These are phyloP conservation scores for Lasiurus borealis DNA, from an alignment of 2,113 vertebrate genomes.

Conservation along the genomic window DNA sequence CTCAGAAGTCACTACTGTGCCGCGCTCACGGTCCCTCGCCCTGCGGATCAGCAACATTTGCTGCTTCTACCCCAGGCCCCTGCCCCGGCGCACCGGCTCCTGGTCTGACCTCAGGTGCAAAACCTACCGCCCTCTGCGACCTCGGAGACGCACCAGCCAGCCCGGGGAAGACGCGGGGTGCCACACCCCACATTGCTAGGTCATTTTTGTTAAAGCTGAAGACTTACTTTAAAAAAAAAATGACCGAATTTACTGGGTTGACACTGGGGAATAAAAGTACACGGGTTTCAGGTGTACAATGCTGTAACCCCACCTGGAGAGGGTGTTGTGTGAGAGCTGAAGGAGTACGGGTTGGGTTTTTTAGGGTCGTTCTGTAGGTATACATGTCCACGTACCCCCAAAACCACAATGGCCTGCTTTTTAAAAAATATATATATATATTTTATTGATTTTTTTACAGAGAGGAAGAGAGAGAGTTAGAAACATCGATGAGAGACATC, in stretches of 20 bases:
- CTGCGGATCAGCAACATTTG: accelerated
- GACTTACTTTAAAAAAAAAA: background rate
- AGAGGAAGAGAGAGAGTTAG: no score
- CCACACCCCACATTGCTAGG: background rate
- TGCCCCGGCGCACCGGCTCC: background rate
- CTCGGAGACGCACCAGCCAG: background rate
- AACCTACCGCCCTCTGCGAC: background rate
- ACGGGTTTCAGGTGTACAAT: background rate
- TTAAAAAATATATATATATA: no score
- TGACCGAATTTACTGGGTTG: background rate
- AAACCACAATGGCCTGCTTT: background rate
- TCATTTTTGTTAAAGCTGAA: background rate
- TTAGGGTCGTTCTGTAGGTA: background rate
- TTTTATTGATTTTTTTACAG: no score
- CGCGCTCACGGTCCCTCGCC: background rate
- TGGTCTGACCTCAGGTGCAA: background rate
- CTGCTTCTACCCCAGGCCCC: background rate
- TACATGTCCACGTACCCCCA: background rate
- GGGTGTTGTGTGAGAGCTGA: background rate
- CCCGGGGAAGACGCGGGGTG: background rate
- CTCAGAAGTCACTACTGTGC: background rate
- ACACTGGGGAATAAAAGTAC: background rate
- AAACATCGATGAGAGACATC: no score
- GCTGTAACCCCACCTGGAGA: background rate
- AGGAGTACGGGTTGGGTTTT: background rate